phyloP scores from a whole-genome alignment of 53 echinoderm and acorn worm genomes.

The Astropecten irregularis region DNA sequence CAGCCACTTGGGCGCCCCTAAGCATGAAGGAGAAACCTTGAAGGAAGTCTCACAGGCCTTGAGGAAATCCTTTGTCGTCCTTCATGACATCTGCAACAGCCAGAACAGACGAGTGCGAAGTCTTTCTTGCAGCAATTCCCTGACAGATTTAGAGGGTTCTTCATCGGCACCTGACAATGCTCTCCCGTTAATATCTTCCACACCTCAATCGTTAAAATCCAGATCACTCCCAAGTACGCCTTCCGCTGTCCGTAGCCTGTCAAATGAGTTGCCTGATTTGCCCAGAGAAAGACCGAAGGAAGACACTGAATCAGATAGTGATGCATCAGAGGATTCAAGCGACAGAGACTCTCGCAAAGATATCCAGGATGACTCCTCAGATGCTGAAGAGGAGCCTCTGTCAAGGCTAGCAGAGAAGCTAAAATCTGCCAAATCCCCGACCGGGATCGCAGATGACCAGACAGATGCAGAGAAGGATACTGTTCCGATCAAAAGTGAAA shows the following conservation, averaged over 20 bases:
- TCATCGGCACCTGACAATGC: not conserved
- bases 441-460: not conserved
- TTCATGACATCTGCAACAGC: constrained; percentile 30
- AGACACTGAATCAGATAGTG: too few species aligned
- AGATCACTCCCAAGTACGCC: constrained; percentile 32
- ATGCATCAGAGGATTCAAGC: too few species aligned
- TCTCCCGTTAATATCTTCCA: not conserved
- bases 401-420: not conserved
- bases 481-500: too few species aligned
- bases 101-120: not conserved
- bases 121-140: not conserved
- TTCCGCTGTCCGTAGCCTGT: not conserved
- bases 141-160: not conserved
- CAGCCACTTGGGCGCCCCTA: too few species aligned
- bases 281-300: not conserved
- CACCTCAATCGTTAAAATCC: not conserved
- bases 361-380: not conserved
- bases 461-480: not conserved
- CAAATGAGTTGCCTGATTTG: not conserved
- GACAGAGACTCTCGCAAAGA: not conserved
- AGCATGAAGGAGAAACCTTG: too few species aligned
- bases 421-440: not conserved
- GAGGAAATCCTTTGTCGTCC: constrained; percentile 34
- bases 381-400: not conserved
- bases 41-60: not conserved